Evolutionary conservation across 2,888 invertebrate genomes (phyloP).

Genomic region (Drosophila hamatofila): DNA sequence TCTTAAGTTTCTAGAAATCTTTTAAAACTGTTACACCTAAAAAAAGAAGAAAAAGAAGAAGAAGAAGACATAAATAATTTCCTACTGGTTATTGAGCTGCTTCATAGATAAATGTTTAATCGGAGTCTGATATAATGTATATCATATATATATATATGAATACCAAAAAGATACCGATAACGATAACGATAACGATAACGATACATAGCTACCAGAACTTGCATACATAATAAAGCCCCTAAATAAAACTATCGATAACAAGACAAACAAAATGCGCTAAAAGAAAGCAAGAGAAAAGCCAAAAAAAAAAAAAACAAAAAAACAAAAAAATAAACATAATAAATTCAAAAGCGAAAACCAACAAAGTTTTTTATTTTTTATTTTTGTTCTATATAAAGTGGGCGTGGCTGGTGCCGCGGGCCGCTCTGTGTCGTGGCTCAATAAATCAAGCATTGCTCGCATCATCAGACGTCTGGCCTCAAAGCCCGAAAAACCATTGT

Average conservation of each 20-base stretch:
- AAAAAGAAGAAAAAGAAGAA: not conserved
- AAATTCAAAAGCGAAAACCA: slow-evolving; percentile 76
- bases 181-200: slow-evolving; percentile 50
- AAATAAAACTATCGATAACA: slow-evolving; percentile 66
- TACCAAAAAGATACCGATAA: slow-evolving; percentile 44
- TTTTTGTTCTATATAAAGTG: slow-evolving; percentile 45
- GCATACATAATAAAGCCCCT: slow-evolving; percentile 65
- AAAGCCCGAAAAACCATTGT: slow-evolving; percentile 26
- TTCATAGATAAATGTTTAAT: slow-evolving; percentile 5
- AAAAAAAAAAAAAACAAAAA: slow-evolving; percentile 11
- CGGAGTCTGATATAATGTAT: slow-evolving; percentile 12
- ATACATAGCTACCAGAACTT: slow-evolving; percentile 53
- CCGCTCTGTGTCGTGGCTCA: slow-evolving; percentile 22
- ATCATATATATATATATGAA: slow-evolving; percentile 24
- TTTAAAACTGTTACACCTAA: not conserved
- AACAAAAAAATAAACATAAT: slow-evolving; percentile 63
- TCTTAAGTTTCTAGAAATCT: slow-evolving; percentile 8
- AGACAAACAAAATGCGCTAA: slow-evolving; percentile 31
- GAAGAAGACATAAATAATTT: not conserved
- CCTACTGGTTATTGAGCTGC: slow-evolving; percentile 4
- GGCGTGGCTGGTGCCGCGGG: slow-evolving; percentile 40
- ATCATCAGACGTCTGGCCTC: slow-evolving; percentile 60
- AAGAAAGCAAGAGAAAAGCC: slow-evolving; percentile 4
- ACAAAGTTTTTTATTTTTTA: slow-evolving; percentile 63
- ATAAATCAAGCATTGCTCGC: slow-evolving; percentile 76